Base-by-base conservation (phyloP, 2,888 invertebrate genomes). In the Drosophila seclusa region DNA sequence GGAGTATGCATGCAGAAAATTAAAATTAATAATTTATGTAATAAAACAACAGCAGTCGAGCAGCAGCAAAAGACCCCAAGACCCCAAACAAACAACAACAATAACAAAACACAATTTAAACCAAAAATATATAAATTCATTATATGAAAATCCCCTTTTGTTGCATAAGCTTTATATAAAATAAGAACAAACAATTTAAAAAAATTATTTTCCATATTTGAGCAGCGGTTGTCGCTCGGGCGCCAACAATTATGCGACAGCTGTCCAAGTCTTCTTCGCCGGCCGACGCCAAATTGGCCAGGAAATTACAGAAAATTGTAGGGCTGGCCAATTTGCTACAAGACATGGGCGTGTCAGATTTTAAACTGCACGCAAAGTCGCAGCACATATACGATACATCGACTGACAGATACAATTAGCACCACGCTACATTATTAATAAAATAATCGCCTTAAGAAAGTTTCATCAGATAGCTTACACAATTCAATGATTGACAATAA, bases 11-110 rank as follows among this genome's bases (percentile, higher is more conserved):
- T 91, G 91, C 91, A 90, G 90, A 91, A 91, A 91, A 91, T 91
- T 91, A 91, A 91, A 91, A 91, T 91, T 91, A 91, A 91, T 91
- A 91, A 91, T 91, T 91, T 88, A 91, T 91, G 85, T 82, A 82
- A 80, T 86, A 81, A 83, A 88, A 79, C 72, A 76, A 73, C 68
- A 63, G 63, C 61, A 73, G 42, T 55, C 60, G 68, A 57, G 54
- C 60, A 68, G 58, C 58, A 21, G 58, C 59, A 11, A 50, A 53
- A 54, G 16, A 16, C 2, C 57, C 50, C 62, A 31, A 55, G 54
- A 40, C 8, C 61, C 29, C 40, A 24, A 32, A 59, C 59, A 13
- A 8, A 27, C 18, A 5, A 24, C 32, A 58, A 59, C 11, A 42
- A 24, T 13, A 61, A 29, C 40, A 29, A 3, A 53, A 62, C 27